Percentiles rank a stretch among this genome's conserved stretches.
These are phyloP conservation scores for Cotesia chilonis DNA, from an alignment of 1,140 invertebrate genomes.

Conservation along the genomic window DNA sequence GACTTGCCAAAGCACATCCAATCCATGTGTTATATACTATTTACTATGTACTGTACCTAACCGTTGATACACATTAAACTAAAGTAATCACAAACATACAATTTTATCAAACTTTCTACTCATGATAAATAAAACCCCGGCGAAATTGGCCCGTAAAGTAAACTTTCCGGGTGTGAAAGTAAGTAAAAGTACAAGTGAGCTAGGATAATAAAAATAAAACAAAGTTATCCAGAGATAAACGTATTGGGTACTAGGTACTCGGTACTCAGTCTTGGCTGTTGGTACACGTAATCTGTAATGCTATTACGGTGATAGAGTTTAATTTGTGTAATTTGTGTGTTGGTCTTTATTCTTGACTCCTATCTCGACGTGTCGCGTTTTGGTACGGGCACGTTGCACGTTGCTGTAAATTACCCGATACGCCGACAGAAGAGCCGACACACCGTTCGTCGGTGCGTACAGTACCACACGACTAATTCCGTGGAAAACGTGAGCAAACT, in stretches of 20 bases:
- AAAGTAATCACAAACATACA: conserved; percentile 2
- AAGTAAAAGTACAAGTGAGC: background rate
- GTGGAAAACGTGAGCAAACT: conserved; percentile 59
- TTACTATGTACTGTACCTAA: background rate
- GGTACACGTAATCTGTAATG: no score
- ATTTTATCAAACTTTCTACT: conserved; percentile 4
- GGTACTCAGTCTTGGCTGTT: no score
- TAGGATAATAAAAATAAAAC: no score
- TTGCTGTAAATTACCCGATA: background rate
- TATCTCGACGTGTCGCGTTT: no score
- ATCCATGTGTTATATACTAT: no score
- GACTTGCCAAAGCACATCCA: background rate
- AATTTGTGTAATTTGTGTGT: no score
- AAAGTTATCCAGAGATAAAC: no score
- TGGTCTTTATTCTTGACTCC: no score
- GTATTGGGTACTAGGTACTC: no score
- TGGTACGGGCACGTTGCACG: no score
- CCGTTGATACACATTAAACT: background rate
- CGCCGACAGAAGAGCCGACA: background rate
- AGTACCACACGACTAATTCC: conserved; percentile 56
- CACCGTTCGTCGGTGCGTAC: conserved; percentile 42
- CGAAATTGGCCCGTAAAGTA: background rate
- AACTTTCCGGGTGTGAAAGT: conserved; percentile 3
- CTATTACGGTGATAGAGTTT: no score
- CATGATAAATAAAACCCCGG: background rate